Evolutionary conservation across 2,113 vertebrate genomes (phyloP).

Genomic region (Hydrochoerus hydrochaeris): DNA sequence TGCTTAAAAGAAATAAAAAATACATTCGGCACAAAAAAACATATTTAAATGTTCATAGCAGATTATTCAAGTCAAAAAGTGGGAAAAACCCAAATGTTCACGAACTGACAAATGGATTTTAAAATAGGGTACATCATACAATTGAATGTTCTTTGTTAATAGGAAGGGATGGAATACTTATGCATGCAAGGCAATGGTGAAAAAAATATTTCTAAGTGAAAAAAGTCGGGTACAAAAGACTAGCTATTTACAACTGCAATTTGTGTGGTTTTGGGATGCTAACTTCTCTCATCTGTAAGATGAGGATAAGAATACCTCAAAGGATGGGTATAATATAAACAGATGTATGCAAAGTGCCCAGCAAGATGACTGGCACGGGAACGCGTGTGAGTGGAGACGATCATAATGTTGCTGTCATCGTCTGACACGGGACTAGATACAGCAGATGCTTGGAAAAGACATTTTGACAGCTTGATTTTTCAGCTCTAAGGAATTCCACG

Average conservation of each 20-base stretch:
- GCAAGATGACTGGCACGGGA: background rate
- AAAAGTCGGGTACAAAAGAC: background rate
- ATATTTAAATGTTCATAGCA: background rate
- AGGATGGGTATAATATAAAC: background rate
- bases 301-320: background rate
- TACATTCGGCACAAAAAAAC: background rate
- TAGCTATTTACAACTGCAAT: background rate
- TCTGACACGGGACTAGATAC: background rate
- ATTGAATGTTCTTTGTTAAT: background rate
- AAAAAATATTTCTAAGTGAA: background rate
- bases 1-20: background rate
- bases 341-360: background rate
- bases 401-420: background rate
- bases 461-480: constrained; percentile 69
- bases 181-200: background rate
- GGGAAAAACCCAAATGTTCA: background rate
- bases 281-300: background rate
- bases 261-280: background rate
- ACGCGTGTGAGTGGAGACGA: background rate
- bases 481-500: constrained; percentile 17
- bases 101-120: background rate
- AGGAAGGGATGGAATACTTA: background rate
- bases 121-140: background rate
- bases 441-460: constrained; percentile 36
- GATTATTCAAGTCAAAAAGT: background rate